These are phyloP conservation scores for Bubo scandiacus DNA, from an alignment of 2,113 vertebrate genomes.

Conservation along the genomic window DNA sequence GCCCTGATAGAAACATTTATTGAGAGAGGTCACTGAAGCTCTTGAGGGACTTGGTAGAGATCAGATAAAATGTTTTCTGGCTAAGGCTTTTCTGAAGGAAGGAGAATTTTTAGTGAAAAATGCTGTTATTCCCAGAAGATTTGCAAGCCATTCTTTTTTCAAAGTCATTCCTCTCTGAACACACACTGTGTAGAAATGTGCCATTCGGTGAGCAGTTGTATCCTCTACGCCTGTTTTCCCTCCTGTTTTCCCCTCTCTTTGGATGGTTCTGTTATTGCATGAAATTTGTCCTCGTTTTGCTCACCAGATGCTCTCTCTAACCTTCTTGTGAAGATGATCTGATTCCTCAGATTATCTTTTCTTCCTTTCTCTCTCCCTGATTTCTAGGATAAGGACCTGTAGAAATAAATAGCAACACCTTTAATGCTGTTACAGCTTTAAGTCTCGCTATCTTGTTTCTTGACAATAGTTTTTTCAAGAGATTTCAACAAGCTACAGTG, in stretches of 20 bases:
- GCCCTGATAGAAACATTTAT: neutral
- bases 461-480: neutral
- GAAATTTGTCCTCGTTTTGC: neutral
- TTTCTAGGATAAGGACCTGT: neutral
- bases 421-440: neutral
- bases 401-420: neutral
- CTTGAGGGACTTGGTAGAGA: neutral
- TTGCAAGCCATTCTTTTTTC: neutral
- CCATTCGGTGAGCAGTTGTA: neutral
- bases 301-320: neutral
- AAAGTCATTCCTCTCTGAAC: neutral
- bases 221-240: neutral
- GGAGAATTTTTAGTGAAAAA: neutral
- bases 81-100: neutral
- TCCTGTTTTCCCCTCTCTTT: neutral
- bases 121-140: neutral
- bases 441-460: neutral
- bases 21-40: slow-evolving; percentile 1
- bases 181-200: neutral
- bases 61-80: neutral
- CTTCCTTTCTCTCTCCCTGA: neutral
- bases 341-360: neutral
- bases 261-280: neutral
- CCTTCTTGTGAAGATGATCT: neutral
- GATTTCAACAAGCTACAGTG: neutral